phyloP scores from a whole-genome alignment of 2,888 invertebrate species.

The Pristionchus maxplancki region DNA sequence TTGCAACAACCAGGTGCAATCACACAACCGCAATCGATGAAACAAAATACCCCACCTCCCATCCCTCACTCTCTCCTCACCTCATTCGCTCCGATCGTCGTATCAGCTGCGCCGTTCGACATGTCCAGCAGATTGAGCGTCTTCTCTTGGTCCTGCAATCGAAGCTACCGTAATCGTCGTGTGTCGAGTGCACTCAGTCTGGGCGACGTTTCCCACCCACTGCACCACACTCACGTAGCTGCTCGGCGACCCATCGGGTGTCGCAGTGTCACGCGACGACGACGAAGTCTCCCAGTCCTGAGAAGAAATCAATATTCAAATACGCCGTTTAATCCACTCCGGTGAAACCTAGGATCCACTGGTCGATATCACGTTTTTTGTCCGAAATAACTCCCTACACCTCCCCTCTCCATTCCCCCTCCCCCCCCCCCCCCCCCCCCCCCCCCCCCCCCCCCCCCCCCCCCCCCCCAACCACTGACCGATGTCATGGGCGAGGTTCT shows the following conservation, averaged over 20 bases:
- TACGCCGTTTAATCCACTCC: too few relatives aligned
- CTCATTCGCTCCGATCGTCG: slow-evolving; percentile 19
- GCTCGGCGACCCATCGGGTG: not conserved
- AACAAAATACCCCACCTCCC: not conserved
- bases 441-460: not conserved
- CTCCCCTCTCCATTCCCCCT: too few relatives aligned
- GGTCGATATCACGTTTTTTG: too few relatives aligned
- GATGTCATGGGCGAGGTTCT: slow-evolving; percentile 34
- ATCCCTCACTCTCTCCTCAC: not conserved
- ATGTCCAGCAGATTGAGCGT: not conserved
- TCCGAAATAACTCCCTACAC: too few relatives aligned
- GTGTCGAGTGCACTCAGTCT: not conserved
- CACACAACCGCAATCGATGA: not conserved
- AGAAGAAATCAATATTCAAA: not conserved
- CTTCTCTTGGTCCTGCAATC: slow-evolving; percentile 21
- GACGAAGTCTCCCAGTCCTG: slow-evolving; percentile 38
- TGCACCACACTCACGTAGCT: not conserved
- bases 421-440: too few relatives aligned
- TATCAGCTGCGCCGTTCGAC: not conserved
- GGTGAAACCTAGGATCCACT: too few relatives aligned
- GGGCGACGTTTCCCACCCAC: not conserved
- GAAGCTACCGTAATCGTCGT: not conserved
- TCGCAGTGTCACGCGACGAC: slow-evolving; percentile 3
- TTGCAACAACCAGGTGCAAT: not conserved
- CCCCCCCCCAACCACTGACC: not conserved